Evolutionary conservation across 2,888 invertebrate genomes (phyloP), one percentile per base, ranked within the genome.

Genomic region (Rhagium mordax): DNA sequence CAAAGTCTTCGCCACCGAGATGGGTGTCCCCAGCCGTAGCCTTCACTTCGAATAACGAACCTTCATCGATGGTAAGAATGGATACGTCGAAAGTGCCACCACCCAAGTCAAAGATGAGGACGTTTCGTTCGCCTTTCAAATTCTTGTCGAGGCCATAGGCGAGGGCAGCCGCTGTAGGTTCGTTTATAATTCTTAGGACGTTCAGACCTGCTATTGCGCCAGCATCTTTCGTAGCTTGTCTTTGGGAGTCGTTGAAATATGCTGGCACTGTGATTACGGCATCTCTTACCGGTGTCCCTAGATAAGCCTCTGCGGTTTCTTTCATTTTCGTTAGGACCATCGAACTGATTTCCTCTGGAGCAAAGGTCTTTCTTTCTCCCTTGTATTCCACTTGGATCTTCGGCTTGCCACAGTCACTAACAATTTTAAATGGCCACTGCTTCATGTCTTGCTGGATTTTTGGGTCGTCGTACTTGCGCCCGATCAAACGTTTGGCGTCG

Each of bases 21-120:
- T 95, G 96, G 4, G 96, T 96, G 85, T 96, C 96, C 33, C 95
- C 95, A 33, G 95, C 94, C 1, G 95, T 96, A 0, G 96, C 90
- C 85, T 92, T 93, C 3, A 95, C 96, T 2, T 96, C 95, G 88
- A 96, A 95, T 86, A 96, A 95, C 15, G 95, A 95, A 57, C 89
- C 89, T 87, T 95, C 95, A 84, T 95, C 95, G 84, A 96, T 95
- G 62, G 94, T 94, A 57, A 96, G 88, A 75, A 96, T 92, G 62
- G 95, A 95, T 0, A 96, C 95, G 88, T 96, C 96, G 86, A 96
- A 96, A 24, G 95, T 95, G 66, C 89, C 90, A 55, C 89, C 89
- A 16, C 92, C 92, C 72, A 93, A 88, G 83, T 93, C 92, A 84
- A 92, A 93, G 77, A 93, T 92, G 88, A 20, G 93, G 92, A 93